Percentiles rank a stretch among this genome's conserved stretches.
Evolutionary conservation across 2,113 vertebrate species (phyloP).

Genomic region (Tetrao urogallus): DNA sequence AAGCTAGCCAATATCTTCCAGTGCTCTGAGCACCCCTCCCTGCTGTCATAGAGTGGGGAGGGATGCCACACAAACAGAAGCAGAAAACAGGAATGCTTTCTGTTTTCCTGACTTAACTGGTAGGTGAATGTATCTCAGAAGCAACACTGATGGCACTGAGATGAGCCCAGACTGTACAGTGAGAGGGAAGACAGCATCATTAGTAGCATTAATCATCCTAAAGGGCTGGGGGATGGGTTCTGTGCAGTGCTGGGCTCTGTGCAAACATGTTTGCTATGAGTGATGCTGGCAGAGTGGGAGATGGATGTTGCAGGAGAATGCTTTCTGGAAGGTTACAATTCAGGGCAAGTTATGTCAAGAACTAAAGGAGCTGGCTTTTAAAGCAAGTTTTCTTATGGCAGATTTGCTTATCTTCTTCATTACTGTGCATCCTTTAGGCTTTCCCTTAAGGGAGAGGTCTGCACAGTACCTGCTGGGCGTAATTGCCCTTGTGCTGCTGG

Average conservation of each 20-base stretch:
- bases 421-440: neutral
- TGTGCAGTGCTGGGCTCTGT: neutral
- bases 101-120: neutral
- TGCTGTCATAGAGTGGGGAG: neutral
- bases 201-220: constrained; percentile 32
- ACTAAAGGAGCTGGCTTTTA: neutral
- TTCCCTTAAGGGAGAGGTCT: neutral
- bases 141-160: neutral
- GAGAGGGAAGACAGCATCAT: neutral
- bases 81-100: neutral
- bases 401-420: neutral
- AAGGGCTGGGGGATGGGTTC: neutral
- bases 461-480: neutral
- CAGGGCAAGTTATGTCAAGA: neutral
- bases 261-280: neutral
- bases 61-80: neutral
- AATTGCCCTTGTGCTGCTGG: neutral
- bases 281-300: neutral
- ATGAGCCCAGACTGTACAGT: neutral
- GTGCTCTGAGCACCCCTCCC: neutral
- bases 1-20: neutral
- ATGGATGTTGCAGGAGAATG: neutral
- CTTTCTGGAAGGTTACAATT: constrained; percentile 1
- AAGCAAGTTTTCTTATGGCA: neutral
- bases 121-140: neutral